Evolutionary conservation across 2,113 vertebrate species (phyloP).

Genomic region (Pygoscelis adeliae): DNA sequence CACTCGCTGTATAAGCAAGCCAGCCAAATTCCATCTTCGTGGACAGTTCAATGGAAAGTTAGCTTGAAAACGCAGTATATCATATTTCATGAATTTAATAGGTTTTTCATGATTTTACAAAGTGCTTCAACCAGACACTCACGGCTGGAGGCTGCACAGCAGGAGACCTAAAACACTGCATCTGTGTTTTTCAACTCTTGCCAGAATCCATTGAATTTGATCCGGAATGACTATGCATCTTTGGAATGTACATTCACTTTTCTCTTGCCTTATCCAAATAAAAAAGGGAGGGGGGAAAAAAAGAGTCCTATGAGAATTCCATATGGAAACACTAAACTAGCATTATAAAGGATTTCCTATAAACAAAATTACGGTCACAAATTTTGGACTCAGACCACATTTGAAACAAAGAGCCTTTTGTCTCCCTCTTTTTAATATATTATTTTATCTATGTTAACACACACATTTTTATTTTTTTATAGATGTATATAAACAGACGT

Average conservation of each 20-base stretch:
- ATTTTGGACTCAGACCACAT: constrained; percentile 77
- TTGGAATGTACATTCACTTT: constrained; percentile 97
- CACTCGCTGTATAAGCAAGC: not conserved
- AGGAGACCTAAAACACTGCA: constrained; percentile 82
- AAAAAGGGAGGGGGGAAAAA: constrained; percentile 41
- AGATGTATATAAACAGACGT: constrained; percentile 11
- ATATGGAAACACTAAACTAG: constrained; percentile 87
- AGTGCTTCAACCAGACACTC: constrained; percentile 84
- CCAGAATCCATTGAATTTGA: constrained; percentile 97
- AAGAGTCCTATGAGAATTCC: constrained; percentile 87
- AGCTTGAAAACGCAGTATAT: constrained; percentile 76
- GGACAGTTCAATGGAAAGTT: constrained; percentile 84
- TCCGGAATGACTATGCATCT: constrained; percentile 96
- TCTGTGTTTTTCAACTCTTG: constrained; percentile 90
- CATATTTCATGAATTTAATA: constrained; percentile 88
- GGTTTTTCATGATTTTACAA: constrained; percentile 89
- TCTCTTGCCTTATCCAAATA: constrained; percentile 84
- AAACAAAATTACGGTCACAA: constrained; percentile 87
- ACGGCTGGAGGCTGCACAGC: constrained; percentile 85
- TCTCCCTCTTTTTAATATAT: constrained; percentile 55
- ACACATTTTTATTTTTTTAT: constrained; percentile 23
- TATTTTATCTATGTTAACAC: constrained; percentile 54
- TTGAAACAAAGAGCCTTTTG: constrained; percentile 80
- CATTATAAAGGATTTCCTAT: constrained; percentile 88
- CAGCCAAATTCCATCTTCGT: constrained; percentile 76